phyloP scores from a whole-genome alignment of 2,888 invertebrate species.

The Nephrotoma appendiculata region DNA sequence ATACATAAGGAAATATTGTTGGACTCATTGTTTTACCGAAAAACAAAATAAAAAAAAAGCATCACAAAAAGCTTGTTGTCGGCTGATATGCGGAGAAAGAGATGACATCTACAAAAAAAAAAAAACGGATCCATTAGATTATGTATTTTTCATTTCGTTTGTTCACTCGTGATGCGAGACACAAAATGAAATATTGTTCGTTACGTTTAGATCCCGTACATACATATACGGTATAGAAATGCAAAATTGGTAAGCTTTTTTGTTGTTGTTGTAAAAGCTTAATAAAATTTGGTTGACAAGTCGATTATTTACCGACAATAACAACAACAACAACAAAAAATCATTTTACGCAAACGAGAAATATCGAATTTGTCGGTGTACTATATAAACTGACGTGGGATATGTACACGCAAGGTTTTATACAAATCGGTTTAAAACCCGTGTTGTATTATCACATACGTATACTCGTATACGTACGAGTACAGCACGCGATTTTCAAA shows the following conservation, averaged over 20 bases:
- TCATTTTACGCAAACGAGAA: not conserved
- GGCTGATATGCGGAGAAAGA: not conserved
- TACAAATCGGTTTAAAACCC: not conserved
- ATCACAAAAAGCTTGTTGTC: not conserved
- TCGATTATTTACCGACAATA: not conserved
- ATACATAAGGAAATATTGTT: not conserved
- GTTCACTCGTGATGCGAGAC: not conserved
- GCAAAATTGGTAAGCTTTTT: not conserved
- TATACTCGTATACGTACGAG: not conserved
- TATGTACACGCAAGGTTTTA: not conserved
- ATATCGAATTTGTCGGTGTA: not conserved
- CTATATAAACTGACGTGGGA: not conserved
- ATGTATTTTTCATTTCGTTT: not conserved
- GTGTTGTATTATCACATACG: not conserved
- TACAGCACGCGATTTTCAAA: not conserved
- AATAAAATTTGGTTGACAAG: not conserved
- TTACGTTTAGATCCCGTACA: not conserved
- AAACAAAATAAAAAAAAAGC: not conserved
- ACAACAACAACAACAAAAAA: not conserved
- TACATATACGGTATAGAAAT: not conserved
- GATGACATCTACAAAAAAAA: not conserved
- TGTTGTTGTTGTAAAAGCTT: not conserved
- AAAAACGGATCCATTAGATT: not conserved
- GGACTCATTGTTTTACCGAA: not conserved
- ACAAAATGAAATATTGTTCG: not conserved